phyloP scores from a whole-genome alignment of 1,140 invertebrate genomes.

The Drosophila simulans region DNA sequence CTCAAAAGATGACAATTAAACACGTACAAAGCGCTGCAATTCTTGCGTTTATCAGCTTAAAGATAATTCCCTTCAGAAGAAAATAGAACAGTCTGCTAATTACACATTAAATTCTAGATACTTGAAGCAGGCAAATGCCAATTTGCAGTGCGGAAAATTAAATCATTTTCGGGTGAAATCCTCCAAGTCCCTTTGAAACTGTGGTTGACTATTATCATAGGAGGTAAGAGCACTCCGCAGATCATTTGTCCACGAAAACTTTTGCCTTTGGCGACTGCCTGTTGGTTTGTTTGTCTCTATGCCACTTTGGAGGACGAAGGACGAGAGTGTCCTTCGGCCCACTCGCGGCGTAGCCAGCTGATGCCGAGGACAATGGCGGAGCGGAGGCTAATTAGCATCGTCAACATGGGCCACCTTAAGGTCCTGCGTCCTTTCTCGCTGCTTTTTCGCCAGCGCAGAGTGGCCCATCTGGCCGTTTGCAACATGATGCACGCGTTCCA shows the following conservation, averaged over 20 bases:
- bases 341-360: conserved; percentile 8
- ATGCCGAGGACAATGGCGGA: conserved; percentile 37
- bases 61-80: no score
- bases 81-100: no score
- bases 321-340: conserved; percentile 19
- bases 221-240: not conserved
- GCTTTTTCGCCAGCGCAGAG: not conserved
- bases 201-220: not conserved
- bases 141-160: not conserved
- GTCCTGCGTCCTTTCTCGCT: not conserved
- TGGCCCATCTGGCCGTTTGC: conserved; percentile 21
- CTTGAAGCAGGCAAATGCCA: not conserved
- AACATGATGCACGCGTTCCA: conserved; percentile 57
- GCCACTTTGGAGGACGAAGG: not conserved
- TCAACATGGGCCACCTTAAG: conserved; percentile 47
- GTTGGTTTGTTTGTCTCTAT: not conserved
- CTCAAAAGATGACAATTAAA: no score
- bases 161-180: not conserved
- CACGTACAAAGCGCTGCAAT: no score
- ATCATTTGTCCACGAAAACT: conserved; percentile 3
- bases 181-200: not conserved
- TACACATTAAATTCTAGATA: not conserved
- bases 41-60: no score
- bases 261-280: not conserved
- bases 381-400: conserved; percentile 55